Percentiles rank a stretch among this genome's conserved stretches.
Conservation (phyloP, 2,113 vertebrate genomes). For the Xyliphius kryptos region DNA sequence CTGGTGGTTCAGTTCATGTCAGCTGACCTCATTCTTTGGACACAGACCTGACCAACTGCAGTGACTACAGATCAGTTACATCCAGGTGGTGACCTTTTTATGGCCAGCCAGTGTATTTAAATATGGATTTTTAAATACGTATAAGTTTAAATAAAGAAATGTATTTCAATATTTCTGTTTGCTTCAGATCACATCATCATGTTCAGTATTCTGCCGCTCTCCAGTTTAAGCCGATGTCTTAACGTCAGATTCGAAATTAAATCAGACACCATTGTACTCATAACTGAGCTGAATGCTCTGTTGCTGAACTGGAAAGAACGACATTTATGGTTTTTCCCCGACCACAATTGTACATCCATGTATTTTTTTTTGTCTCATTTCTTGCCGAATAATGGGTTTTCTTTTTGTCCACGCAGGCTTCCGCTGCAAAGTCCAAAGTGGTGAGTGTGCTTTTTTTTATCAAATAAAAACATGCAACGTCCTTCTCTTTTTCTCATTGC, state of each 20-base stretch:
- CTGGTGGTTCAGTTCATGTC: no score
- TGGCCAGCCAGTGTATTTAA: no score
- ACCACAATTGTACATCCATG: conserved; percentile 4
- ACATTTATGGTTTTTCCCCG: neutral
- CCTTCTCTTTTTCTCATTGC: conserved; percentile 16
- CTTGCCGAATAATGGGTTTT: conserved; percentile 58
- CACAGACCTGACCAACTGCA: no score
- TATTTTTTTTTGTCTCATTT: conserved; percentile 36
- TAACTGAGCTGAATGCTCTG: conserved; percentile 2
- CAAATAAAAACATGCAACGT: conserved; percentile 42
- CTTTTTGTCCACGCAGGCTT: conserved; percentile 56
- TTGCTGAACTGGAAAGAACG: neutral
- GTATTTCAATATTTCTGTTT: no score
- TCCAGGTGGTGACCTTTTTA: no score
- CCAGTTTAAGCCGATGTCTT: no score
- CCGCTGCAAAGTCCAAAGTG: conserved; percentile 52
- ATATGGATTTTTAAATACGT: no score
- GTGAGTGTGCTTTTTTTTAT: conserved; percentile 50
- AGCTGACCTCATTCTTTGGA: no score
- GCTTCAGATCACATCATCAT: no score
- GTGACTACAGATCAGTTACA: no score
- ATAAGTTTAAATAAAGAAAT: no score
- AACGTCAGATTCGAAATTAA: neutral
- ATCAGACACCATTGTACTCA: neutral
- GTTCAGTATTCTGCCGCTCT: no score